Evolutionary conservation across 92 coral and sea anemone species (phyloP).

Genomic region (Isaurus tuberculatus): DNA sequence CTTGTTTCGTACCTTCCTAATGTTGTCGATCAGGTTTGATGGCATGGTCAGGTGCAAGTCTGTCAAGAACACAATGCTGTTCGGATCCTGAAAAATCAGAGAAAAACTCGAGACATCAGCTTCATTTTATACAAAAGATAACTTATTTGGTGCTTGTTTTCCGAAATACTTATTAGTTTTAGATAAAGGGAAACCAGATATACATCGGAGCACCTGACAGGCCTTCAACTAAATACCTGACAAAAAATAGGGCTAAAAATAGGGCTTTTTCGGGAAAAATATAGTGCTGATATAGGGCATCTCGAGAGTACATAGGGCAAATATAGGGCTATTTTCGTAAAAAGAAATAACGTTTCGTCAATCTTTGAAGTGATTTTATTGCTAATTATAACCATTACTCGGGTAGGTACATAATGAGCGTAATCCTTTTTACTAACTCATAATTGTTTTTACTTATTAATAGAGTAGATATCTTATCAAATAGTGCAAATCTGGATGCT

Average conservation of each 20-base stretch:
- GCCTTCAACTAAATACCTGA: conserved; percentile 1
- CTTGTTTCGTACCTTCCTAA: conserved; percentile 11
- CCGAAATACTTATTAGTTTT: too few species aligned
- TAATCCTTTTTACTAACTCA: conserved; percentile 23
- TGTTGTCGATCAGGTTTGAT: conserved; percentile 31
- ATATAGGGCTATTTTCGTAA: conserved; percentile 14
- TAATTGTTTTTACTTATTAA: neutral
- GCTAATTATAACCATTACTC: conserved; percentile 20
- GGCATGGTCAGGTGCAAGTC: conserved; percentile 42
- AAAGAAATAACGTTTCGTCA: neutral
- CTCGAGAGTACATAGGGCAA: conserved; percentile 1
- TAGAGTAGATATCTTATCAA: neutral
- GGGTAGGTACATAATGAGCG: conserved; percentile 15
- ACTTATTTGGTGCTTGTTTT: too few species aligned
- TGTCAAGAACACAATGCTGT: conserved; percentile 38
- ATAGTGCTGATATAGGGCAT: neutral
- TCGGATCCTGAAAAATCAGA: conserved; percentile 45
- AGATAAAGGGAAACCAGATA: too few species aligned
- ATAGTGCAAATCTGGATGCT: neutral
- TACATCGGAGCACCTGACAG: too few species aligned
- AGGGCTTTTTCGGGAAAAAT: neutral
- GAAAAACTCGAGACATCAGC: too few species aligned
- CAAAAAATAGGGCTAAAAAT: conserved; percentile 5
- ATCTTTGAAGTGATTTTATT: conserved; percentile 15
- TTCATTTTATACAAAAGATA: too few species aligned